phyloP scores from a whole-genome alignment of 2,888 invertebrate genomes.

The Pyrochroa serraticornis region DNA sequence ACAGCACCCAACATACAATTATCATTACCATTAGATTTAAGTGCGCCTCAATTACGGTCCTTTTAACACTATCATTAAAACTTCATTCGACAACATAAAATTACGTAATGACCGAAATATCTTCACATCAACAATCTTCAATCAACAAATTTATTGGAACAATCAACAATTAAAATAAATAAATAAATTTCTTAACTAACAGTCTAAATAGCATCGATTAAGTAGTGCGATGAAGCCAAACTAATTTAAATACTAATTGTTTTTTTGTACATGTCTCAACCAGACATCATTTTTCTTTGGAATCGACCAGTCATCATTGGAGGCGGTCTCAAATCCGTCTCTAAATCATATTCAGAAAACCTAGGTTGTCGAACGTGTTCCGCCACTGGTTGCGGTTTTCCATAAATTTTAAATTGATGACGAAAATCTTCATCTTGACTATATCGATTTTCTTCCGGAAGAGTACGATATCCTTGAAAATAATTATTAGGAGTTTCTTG shows the following conservation, averaged over 20 bases:
- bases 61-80: too few relatives aligned
- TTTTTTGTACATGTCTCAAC: too few relatives aligned
- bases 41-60: not conserved
- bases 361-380: constrained; percentile 18
- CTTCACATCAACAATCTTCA: not conserved
- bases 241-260: not conserved
- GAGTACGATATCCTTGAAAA: constrained; percentile 6
- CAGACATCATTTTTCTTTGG: constrained; percentile 14
- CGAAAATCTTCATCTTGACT: constrained; percentile 3
- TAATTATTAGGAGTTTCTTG: not conserved
- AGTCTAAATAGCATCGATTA: not conserved
- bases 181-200: not conserved
- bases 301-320: constrained; percentile 6
- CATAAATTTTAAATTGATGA: constrained; percentile 18
- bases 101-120: too few relatives aligned
- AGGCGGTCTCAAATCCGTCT: constrained; percentile 18
- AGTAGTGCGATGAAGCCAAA: not conserved
- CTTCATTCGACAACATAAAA: too few relatives aligned
- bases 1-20: constrained; percentile 12
- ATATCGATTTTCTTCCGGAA: constrained; percentile 2
- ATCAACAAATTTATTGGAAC: not conserved
- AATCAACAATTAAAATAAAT: not conserved
- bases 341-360: constrained; percentile 5
- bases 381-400: constrained; percentile 16
- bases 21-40: constrained; percentile 16